Conservation (phyloP, 2,797 vertebrate genomes). For the Uromys caudimaculatus region DNA sequence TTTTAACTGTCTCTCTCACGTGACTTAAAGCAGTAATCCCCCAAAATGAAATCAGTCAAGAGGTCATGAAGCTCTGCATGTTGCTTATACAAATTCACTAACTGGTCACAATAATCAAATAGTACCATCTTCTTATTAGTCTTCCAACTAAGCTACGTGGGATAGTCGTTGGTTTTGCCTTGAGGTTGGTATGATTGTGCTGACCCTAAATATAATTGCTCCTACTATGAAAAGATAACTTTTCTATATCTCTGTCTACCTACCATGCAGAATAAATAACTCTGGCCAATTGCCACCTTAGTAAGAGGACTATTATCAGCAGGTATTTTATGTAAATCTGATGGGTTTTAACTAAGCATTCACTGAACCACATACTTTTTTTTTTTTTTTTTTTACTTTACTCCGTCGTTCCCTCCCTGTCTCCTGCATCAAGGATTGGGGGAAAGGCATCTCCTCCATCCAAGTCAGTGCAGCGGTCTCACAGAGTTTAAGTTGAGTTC, state of each 20-base stretch:
- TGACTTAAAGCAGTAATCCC: constrained; percentile 51
- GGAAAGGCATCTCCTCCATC: constrained; percentile 10
- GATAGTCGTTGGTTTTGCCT: constrained; percentile 36
- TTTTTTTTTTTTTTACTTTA: not conserved
- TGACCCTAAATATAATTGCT: constrained; percentile 63
- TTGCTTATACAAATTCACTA: constrained; percentile 64
- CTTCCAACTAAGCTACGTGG: constrained; percentile 71
- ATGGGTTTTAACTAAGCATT: constrained; percentile 71
- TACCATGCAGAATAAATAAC: constrained; percentile 8
- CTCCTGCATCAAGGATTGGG: not conserved
- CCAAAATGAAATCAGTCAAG: constrained; percentile 9
- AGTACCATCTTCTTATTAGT: constrained; percentile 15
- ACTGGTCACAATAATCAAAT: constrained; percentile 50
- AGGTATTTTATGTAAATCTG: constrained; percentile 38
- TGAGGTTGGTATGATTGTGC: constrained; percentile 65
- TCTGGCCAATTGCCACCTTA: not conserved
- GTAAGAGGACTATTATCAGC: not conserved
- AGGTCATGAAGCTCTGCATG: constrained; percentile 4
- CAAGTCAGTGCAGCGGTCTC: not conserved
- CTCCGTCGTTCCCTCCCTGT: not conserved
- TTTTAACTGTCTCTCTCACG: constrained; percentile 17
- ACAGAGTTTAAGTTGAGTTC: constrained; percentile 31
- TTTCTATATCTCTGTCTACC: not conserved
- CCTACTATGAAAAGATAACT: constrained; percentile 67
- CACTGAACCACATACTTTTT: constrained; percentile 48